These are phyloP conservation scores for Hermodice carunculata DNA, from an alignment of 2,888 invertebrate species.

Conservation along the genomic window DNA sequence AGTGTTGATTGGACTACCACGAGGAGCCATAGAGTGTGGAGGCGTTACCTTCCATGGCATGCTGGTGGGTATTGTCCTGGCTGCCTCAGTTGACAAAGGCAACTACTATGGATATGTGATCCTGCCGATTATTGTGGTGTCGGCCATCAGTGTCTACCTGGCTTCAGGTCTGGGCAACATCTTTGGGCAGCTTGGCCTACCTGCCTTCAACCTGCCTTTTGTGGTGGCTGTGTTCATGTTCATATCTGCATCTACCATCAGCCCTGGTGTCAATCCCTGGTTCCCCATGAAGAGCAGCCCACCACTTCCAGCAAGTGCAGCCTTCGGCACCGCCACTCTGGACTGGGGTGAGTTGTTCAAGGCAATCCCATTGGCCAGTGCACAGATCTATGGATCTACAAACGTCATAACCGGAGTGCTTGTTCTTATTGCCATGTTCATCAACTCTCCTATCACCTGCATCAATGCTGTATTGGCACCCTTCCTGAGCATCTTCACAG, in stretches of 20 bases:
- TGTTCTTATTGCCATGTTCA: constrained; percentile 14
- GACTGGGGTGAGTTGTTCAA: constrained; percentile 22
- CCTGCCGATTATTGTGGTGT: constrained; percentile 10
- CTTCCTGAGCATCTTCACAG: constrained; percentile 15
- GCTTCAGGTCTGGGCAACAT: constrained; percentile 16
- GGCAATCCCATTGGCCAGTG: too few relatives aligned
- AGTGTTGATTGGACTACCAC: too few relatives aligned
- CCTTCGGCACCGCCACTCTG: background rate
- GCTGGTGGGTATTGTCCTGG: constrained; percentile 19
- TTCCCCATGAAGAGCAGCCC: constrained; percentile 4
- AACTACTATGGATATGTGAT: constrained; percentile 20
- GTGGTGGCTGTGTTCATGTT: constrained; percentile 16
- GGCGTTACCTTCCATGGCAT: constrained; percentile 26
- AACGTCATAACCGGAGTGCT: constrained; percentile 14
- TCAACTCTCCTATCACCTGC: constrained; percentile 21
- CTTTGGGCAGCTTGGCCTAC: constrained; percentile 7
- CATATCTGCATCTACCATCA: constrained; percentile 15
- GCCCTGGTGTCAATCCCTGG: constrained; percentile 3
- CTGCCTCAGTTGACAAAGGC: constrained; percentile 11
- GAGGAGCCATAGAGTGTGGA: constrained; percentile 14
- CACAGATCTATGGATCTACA: constrained; percentile 25
- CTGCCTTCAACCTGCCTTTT: constrained; percentile 28
- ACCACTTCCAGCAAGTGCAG: background rate
- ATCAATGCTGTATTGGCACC: constrained; percentile 17
- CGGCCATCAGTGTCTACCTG: constrained; percentile 20